Base-by-base conservation (phyloP, 1,140 invertebrate genomes). In the Drosophila kepulauana region DNA sequence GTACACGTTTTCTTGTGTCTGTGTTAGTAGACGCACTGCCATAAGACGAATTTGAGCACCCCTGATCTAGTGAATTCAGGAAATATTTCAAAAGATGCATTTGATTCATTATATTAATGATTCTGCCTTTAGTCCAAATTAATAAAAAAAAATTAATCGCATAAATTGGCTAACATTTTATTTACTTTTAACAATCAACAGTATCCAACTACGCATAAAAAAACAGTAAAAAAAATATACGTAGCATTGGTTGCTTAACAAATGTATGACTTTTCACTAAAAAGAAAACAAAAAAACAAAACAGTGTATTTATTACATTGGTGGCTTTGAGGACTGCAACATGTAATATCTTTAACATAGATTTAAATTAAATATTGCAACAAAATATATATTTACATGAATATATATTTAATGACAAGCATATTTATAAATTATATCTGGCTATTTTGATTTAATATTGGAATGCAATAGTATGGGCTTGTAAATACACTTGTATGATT, bases 381-480 rank as follows among this genome's bases (percentile, higher is more conserved):
- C n/a, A 30, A 33, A 62, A 64, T 25, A 63, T 43, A 7, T 49
- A 45, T 43, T 33, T 61, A 11, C 38, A 46, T 54, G 5, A 30
- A 30, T 52, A 54, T n/a, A 13, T 58, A 15, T 20, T 13, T 20
- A 56, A 16, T 10, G 51, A 63, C 48, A 68, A 41, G n/a, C 41
- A 11, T 30, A 48, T 35, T 30, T 56, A 56, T 48, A 48, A 38
- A n/a, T 38, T n/a, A 30, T 38, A 70, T 46, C 28, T 57, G 20
- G 33, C 20, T 52, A 13, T 59, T 28, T 45, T 8, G 41, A 46
- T 8, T 35, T 3, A 30, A 16, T 20, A 41, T 43, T 48, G 71
- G 71, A 74, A 74, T 74, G 71, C 30, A 61, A 59, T 61, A 38
- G 63, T 52, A 67, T 72, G 45, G 69, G 51, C 35, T 7, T 20